Base-by-base conservation (phyloP, 2,113 vertebrate genomes). In the Triplophysa rosa region DNA sequence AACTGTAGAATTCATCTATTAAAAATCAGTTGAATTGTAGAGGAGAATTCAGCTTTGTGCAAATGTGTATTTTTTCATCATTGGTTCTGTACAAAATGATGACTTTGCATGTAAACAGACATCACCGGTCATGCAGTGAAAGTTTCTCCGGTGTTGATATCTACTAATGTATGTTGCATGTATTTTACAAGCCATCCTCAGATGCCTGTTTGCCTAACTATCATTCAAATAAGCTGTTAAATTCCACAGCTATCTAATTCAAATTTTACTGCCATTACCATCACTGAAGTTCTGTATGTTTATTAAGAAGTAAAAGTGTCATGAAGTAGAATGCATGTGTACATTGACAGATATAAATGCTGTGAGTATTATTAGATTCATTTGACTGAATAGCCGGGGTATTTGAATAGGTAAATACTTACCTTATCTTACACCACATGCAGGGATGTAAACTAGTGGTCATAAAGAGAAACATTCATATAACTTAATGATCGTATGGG, bases 351-450 rank as follows among this genome's bases (percentile, higher is more conserved):
- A 11, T 74, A 45, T 73, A 61, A 72, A 45, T 72, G 42, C 19
- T 67, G n/a, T 19, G 58, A 19, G 67, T 11, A 77, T 72, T 24
- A 23, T 26, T 59, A 33, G 59, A 26, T 19, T 42, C 45, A 68
- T 75, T 83, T 79, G 33, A 63, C 62, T 72, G 13, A 26, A 26
- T 21, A 24, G 33, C 3, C 29, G 3, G 9, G 10, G 3, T 1
- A 47, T 76, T 80, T 47, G 26, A 76, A 65, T 79, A 42, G 45
- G 63, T 59, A 83, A 67, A 40, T 52, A 49, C 21, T 61, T 73
- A 45, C 37, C 37, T 29, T 58, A 63, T 21, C 65, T 61, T 13
- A 66, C 40, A 13, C 37, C 23, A 37, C 33, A 37, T 37, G 69
- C 21, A 59, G 49, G 24, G 33, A 4, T 33, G 37, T 19, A 45